A percentile compares a stretch with the other conserved stretches of the same genome.
Conservation (phyloP, 2,888 invertebrate genomes). For the Dicranocentrus wangi region DNA sequence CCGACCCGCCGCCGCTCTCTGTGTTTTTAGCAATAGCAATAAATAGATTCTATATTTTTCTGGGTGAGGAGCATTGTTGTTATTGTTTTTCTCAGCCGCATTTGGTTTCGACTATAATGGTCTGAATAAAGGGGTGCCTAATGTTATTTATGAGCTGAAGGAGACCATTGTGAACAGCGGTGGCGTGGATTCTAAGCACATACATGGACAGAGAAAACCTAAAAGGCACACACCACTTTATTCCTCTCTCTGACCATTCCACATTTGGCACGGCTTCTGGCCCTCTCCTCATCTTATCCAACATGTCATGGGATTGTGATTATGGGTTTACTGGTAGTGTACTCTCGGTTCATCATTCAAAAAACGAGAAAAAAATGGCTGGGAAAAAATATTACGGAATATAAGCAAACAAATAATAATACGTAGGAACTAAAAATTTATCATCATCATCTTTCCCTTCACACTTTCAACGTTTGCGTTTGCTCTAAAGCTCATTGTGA, state of each 20-base stretch:
- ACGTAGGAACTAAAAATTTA: too few species aligned
- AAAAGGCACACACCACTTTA: background rate
- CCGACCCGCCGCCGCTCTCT: too few species aligned
- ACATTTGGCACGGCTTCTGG: too few species aligned
- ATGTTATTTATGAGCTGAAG: slow-evolving; percentile 11
- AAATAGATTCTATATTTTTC: slow-evolving; percentile 9
- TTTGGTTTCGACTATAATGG: slow-evolving; percentile 25
- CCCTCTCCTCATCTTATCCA: too few species aligned
- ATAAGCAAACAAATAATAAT: too few species aligned
- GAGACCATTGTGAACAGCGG: slow-evolving; percentile 7
- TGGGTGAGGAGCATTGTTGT: background rate
- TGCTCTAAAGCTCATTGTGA: too few species aligned
- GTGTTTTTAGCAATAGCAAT: background rate
- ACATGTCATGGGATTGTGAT: too few species aligned
- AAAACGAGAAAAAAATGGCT: too few species aligned
- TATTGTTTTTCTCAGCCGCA: slow-evolving; percentile 2
- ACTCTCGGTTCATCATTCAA: too few species aligned
- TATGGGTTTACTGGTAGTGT: too few species aligned
- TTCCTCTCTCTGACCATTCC: background rate
- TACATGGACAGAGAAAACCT: background rate
- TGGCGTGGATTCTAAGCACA: background rate
- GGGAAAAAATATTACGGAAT: too few species aligned
- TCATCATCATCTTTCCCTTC: background rate
- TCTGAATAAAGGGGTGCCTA: slow-evolving; percentile 1
- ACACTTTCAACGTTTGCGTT: too few species aligned